Evolutionary conservation across 2,797 vertebrate species (phyloP).

Genomic region (Poecilia picta): DNA sequence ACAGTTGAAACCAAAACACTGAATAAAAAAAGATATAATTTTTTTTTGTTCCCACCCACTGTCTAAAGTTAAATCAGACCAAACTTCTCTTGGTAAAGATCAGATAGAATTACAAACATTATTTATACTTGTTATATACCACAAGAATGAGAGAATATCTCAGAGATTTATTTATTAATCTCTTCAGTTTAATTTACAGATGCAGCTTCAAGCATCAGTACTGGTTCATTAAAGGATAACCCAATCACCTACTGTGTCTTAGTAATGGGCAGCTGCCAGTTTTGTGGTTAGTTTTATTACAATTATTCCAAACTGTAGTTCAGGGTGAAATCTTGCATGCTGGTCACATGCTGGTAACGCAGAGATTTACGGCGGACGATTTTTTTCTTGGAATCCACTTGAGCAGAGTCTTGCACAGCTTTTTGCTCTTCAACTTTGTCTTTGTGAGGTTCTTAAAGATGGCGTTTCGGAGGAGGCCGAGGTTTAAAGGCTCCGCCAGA

Average conservation of each 20-base stretch:
- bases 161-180: too few relatives aligned
- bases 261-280: constrained; percentile 11
- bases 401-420: constrained; percentile 78
- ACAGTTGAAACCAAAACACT: not conserved
- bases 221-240: not conserved
- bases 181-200: too few relatives aligned
- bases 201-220: too few relatives aligned
- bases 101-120: too few relatives aligned
- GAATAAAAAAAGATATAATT: too few relatives aligned
- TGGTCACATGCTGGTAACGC: constrained; percentile 45
- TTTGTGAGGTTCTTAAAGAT: constrained; percentile 67
- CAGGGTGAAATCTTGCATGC: constrained; percentile 37
- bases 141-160: too few relatives aligned
- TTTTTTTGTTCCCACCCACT: too few relatives aligned
- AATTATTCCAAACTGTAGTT: not conserved
- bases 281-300: not conserved
- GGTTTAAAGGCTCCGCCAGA: constrained; percentile 56
- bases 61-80: too few relatives aligned
- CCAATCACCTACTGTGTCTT: not conserved
- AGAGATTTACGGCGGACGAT: constrained; percentile 62
- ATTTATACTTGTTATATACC: too few relatives aligned
- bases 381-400: constrained; percentile 78
- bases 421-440: constrained; percentile 79
- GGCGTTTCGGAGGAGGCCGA: constrained; percentile 65
- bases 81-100: too few relatives aligned